These are phyloP conservation scores for Sebastes iracundus DNA, from an alignment of 2,797 vertebrate genomes.

Conservation along the genomic window DNA sequence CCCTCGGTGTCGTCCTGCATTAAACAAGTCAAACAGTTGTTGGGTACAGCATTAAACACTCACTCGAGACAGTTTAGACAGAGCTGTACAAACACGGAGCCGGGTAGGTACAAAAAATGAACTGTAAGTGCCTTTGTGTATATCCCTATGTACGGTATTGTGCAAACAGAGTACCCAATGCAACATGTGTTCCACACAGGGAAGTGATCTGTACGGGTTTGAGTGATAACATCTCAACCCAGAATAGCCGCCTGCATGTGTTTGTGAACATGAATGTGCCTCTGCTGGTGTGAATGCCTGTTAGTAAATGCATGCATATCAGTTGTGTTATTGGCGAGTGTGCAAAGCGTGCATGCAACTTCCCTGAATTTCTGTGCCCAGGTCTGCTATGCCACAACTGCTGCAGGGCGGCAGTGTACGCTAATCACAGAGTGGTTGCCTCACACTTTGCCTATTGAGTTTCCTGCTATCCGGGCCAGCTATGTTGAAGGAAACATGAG, in stretches of 20 bases:
- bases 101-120: background rate
- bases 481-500: constrained; percentile 53
- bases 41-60: background rate
- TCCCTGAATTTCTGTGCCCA: background rate
- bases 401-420: background rate
- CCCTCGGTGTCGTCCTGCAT: constrained; percentile 3
- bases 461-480: constrained; percentile 50
- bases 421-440: constrained; percentile 47
- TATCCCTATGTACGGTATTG: background rate
- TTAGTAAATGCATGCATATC: background rate
- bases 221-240: constrained; percentile 13
- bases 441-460: constrained; percentile 59
- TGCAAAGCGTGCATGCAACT: background rate
- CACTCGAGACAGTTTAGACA: constrained; percentile 38
- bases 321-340: background rate
- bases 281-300: background rate
- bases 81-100: constrained; percentile 27
- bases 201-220: background rate
- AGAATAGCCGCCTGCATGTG: background rate
- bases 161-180: background rate
- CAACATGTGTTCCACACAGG: background rate
- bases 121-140: constrained; percentile 9
- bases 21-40: constrained; percentile 27
- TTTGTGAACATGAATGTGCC: background rate
- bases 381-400: background rate